A percentile compares a stretch with the other conserved stretches of the same genome.
phyloP scores from a whole-genome alignment of 2,797 vertebrate species.

The Alauda arvensis region DNA sequence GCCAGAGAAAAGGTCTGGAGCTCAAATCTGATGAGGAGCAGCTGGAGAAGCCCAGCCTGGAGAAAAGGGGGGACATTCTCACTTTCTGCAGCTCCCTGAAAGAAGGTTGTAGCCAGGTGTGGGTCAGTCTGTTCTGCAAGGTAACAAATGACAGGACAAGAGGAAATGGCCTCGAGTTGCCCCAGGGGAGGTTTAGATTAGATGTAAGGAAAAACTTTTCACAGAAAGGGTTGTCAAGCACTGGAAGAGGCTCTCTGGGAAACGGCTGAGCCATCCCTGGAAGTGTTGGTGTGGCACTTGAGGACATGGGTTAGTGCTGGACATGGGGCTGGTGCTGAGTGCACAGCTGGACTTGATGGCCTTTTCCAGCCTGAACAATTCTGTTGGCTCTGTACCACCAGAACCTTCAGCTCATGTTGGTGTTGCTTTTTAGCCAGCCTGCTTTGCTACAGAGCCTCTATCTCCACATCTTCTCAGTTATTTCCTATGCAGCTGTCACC shows the following conservation, averaged over 20 bases:
- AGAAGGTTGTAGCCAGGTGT: not conserved
- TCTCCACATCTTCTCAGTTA: not conserved
- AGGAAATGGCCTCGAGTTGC: not conserved
- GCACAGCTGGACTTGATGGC: not conserved
- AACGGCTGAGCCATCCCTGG: not conserved
- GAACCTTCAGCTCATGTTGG: not conserved
- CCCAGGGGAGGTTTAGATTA: not conserved
- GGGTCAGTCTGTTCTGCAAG: not conserved
- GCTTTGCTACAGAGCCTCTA: not conserved
- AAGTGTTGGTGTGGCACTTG: not conserved
- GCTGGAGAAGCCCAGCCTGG: not conserved
- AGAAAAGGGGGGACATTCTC: not conserved
- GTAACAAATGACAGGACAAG: not conserved
- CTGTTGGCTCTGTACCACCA: not conserved
- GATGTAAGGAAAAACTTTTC: not conserved
- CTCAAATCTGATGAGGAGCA: not conserved
- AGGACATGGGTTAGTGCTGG: not conserved
- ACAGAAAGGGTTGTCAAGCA: not conserved
- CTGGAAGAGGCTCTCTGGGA: not conserved
- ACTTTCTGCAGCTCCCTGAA: not conserved
- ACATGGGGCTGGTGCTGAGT: not conserved
- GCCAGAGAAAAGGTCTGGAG: not conserved
- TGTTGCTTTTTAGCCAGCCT: not conserved
- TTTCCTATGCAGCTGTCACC: not conserved
- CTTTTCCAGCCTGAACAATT: rapidly evolving